Evolutionary conservation across 2,888 invertebrate genomes (phyloP), one percentile per base, ranked within the genome.

Genomic region (Papilio demoleus): DNA sequence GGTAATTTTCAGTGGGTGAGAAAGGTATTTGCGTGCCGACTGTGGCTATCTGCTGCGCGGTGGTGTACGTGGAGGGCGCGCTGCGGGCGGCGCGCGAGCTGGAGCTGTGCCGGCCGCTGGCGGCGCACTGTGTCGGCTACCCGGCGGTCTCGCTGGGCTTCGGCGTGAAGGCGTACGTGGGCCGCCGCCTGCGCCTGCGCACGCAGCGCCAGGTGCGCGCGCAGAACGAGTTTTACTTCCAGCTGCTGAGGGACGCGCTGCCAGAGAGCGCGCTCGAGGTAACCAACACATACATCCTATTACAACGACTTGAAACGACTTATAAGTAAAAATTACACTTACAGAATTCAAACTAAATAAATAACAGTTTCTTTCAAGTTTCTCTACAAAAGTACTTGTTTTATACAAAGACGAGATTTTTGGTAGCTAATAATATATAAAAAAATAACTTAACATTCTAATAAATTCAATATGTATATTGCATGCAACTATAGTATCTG

Each of bases 141-240:
- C 99, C 99, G 70, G 97, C 97, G 76, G 97, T 99, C 65, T 97
- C 99, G 77, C 94, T 99, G 84, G 99, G 99, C 77, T 98, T 98
- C 93, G 97, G 98, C 80, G 97, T 98, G 82, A 99, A 98, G 76
- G 74, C 97, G 86, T 97, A 97, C 85, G 95, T 98, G 74, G 96
- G 97, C 76, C 97, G 96, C 88, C 95, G 97, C 92, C 95, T 98
- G 94, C 94, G 98, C 84, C 94, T 97, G 94, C 95, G 98, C 75
- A 96, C 97, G 84, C 98, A 99, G 92, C 95, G 96, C 81, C 97
- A 97, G 86, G 98, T 99, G 77, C 96, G 98, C 73, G 97, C 97
- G 89, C 97, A 98, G 91, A 99, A 99, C 92, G 97, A 98, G 90
- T 98, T 98, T 93, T 98, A 98, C 88, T 95, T 97, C 93, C 97